Conservation (phyloP, 1,140 invertebrate genomes). For the Pseudomyrmex dendroicus region DNA sequence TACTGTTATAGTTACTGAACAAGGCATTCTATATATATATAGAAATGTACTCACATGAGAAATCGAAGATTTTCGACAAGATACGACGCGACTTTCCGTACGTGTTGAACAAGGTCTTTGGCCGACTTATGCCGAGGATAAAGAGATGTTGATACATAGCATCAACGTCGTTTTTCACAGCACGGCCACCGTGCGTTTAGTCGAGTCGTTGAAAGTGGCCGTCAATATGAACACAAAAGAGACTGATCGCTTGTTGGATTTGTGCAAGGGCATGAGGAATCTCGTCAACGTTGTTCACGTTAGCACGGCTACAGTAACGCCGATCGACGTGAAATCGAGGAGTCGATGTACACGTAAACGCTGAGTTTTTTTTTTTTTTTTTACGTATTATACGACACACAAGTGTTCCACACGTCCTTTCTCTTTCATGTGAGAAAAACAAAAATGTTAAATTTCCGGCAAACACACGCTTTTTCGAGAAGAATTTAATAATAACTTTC, state of each 20-base stretch:
- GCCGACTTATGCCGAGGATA: conserved; percentile 89
- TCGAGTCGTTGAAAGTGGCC: conserved; percentile 90
- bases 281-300: conserved; percentile 92
- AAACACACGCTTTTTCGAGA: too few relatives aligned
- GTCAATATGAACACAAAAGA: conserved; percentile 90
- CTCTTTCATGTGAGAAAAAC: too few relatives aligned
- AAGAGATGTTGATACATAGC: conserved; percentile 87
- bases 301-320: conserved; percentile 95
- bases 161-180: conserved; percentile 96
- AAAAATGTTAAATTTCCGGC: too few relatives aligned
- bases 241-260: conserved; percentile 88
- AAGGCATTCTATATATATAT: too few relatives aligned
- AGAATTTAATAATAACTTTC: too few relatives aligned
- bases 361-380: neutral
- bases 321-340: conserved; percentile 89
- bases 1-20: too few relatives aligned
- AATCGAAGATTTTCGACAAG: conserved; percentile 89
- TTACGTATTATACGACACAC: neutral
- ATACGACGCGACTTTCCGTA: conserved; percentile 88
- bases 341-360: conserved; percentile 89
- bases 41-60: too few relatives aligned
- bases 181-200: conserved; percentile 93
- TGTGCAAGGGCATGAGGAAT: conserved; percentile 89
- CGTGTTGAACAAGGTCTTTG: conserved; percentile 90
- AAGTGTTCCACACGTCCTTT: too few relatives aligned